phyloP scores from a whole-genome alignment of 2,113 vertebrate genomes.

The Thamnaconus septentrionalis region DNA sequence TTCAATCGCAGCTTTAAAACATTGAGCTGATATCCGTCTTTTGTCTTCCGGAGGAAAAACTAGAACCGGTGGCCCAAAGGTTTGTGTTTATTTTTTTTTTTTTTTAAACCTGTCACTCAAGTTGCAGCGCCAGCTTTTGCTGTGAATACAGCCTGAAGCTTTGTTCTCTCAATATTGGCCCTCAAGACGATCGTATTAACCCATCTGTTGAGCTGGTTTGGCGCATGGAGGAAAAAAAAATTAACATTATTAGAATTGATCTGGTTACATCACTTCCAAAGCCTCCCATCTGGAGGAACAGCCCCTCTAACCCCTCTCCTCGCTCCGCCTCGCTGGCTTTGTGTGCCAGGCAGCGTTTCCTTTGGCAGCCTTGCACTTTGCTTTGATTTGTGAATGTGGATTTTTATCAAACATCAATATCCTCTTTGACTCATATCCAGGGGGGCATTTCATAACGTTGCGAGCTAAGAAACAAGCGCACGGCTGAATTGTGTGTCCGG shows the following conservation, averaged over 20 bases:
- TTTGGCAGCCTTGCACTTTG: conserved; percentile 38
- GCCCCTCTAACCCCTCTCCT: conserved; percentile 6
- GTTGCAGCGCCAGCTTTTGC: no score
- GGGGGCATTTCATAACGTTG: conserved; percentile 51
- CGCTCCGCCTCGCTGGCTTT: conserved; percentile 14
- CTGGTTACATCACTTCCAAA: conserved; percentile 33
- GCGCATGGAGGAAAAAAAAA: conserved; percentile 30
- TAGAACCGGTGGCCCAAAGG: no score
- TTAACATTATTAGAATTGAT: conserved; percentile 57
- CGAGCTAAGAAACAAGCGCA: conserved; percentile 21
- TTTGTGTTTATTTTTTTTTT: no score
- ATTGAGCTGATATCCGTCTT: background rate
- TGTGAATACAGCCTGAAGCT: no score
- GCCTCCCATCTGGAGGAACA: conserved; percentile 42
- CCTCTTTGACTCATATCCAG: conserved; percentile 57
- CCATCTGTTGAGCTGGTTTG: conserved; percentile 16
- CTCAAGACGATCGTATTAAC: conserved; percentile 34
- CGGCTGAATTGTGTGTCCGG: conserved; percentile 9
- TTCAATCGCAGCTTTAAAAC: no score
- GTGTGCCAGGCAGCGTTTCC: conserved; percentile 21
- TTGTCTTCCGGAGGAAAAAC: background rate
- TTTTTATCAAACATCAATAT: conserved; percentile 65
- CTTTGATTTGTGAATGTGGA: conserved; percentile 66
- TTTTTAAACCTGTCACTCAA: no score
- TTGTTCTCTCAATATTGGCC: background rate